A percentile compares a stretch with the other conserved stretches of the same genome.
phyloP scores from a whole-genome alignment of 2,888 invertebrate genomes.

The Loripinus fragilis region DNA sequence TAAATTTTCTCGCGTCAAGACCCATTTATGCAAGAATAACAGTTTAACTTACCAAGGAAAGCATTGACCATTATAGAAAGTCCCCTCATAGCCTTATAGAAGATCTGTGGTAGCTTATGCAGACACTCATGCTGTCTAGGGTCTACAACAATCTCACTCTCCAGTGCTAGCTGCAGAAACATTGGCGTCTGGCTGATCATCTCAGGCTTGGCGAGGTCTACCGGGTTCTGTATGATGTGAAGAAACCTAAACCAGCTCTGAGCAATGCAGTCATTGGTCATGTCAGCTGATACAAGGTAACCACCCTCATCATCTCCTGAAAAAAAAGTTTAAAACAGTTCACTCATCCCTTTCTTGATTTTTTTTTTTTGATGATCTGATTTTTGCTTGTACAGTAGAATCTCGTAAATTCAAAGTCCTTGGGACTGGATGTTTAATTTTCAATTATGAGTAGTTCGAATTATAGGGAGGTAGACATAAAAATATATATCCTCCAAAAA shows the following conservation, averaged over 20 bases:
- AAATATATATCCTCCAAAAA: too few species aligned
- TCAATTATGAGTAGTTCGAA: too few species aligned
- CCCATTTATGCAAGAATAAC: too few species aligned
- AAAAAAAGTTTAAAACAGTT: too few species aligned
- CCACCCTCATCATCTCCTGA: constrained; percentile 93
- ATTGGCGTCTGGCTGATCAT: constrained; percentile 89
- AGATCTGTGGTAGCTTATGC: constrained; percentile 90
- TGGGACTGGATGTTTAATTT: too few species aligned
- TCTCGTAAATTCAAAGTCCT: too few species aligned
- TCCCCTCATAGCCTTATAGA: constrained; percentile 96
- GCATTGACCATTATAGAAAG: constrained; percentile 97
- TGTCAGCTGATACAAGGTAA: constrained; percentile 91
- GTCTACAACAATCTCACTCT: constrained; percentile 90
- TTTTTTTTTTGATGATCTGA: too few species aligned
- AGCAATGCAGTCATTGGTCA: constrained; percentile 93
- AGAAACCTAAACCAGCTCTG: constrained; percentile 98
- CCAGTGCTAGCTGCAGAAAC: constrained; percentile 92
- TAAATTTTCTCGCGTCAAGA: too few species aligned
- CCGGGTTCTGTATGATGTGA: constrained; percentile 97
- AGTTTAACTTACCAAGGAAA: constrained; percentile 90
- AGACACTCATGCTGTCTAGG: constrained; percentile 91
- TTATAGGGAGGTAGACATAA: too few species aligned
- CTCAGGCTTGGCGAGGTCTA: constrained; percentile 87
- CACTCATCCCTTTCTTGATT: too few species aligned
- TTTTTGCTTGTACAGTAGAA: too few species aligned